Base-by-base conservation (phyloP, 2,113 vertebrate genomes). In the Hypocryptadius cinnamomeus region DNA sequence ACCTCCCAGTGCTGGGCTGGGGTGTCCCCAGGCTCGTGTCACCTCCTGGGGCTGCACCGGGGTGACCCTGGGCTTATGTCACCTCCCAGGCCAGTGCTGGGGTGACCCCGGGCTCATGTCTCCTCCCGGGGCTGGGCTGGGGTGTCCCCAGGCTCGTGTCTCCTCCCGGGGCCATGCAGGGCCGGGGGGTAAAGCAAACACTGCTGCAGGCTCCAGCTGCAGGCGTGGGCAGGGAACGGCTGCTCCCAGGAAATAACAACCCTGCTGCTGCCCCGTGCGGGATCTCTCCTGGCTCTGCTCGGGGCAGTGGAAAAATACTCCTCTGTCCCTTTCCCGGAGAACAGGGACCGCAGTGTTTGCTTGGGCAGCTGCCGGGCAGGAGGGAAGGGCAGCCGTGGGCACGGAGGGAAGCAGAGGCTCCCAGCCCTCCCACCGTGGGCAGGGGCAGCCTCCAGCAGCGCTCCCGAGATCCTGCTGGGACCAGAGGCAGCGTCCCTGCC, bases 231-330 rank as follows among this genome's bases (percentile, higher is more conserved):
- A 13, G 33, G 66, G 48, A 50, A 9, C 7, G 8, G 57, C 57
- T 72, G 53, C 40, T 73, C 80, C 80, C 50, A 13, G 82, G 82
- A 85, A 85, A 48, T 13, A 25, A 15, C 60, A 42, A 9, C n/a
- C 15, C n/a, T 3, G 59, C 40, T 18, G 1, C 48, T 64, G 59
- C 60, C 60, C 50, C 42, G 0, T 2, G 25, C 57, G 13, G 61
- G 53, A 15, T 35, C 59, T 11, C 15, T 18, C 28, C 68, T 37
- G 77, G 39, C 60, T 78, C 60, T 37, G 61, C 6, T 40, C 60
- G 37, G 84, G 40, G 28, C 66, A n/a, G 53, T 54, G 69, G 85
- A 92, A 85, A 87, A 94, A 23, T 44, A 25, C 89, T 31, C 65
- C 30, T 7, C 10, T 63, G 56, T 73, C 28, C 59, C 56, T 33